Conservation (phyloP, 2,113 vertebrate species). For the Calypte anna region DNA sequence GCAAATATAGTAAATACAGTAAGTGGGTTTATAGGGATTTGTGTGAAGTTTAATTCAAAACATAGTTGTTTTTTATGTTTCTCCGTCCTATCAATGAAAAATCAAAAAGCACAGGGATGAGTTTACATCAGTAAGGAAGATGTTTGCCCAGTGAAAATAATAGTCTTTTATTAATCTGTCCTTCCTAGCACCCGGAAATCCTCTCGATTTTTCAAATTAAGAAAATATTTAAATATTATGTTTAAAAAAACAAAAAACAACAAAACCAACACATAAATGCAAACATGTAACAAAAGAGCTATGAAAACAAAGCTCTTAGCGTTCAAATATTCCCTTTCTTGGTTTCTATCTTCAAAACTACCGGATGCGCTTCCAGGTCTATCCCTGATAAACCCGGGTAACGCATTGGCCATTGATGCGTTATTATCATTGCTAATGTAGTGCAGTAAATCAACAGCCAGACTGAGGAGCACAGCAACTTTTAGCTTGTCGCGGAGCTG, state of each 20-base stretch:
- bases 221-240: background rate
- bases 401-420: background rate
- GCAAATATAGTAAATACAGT: conserved; percentile 1
- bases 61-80: conserved; percentile 7
- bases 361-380: background rate
- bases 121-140: background rate
- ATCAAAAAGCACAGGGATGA: background rate
- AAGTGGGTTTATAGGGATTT: conserved; percentile 35
- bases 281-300: background rate
- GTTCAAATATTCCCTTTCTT: background rate
- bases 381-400: background rate
- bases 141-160: background rate
- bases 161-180: background rate
- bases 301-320: background rate
- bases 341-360: background rate
- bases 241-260: background rate
- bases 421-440: fast-evolving
- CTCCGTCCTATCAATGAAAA: background rate
- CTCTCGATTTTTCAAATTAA: background rate
- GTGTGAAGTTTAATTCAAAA: conserved; percentile 27
- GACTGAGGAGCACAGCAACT: background rate
- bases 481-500: background rate
- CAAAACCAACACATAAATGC: background rate
- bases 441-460: fast-evolving
- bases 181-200: background rate